Evolutionary conservation across 2,113 vertebrate species (phyloP).

Genomic region (Setophaga coronata): DNA sequence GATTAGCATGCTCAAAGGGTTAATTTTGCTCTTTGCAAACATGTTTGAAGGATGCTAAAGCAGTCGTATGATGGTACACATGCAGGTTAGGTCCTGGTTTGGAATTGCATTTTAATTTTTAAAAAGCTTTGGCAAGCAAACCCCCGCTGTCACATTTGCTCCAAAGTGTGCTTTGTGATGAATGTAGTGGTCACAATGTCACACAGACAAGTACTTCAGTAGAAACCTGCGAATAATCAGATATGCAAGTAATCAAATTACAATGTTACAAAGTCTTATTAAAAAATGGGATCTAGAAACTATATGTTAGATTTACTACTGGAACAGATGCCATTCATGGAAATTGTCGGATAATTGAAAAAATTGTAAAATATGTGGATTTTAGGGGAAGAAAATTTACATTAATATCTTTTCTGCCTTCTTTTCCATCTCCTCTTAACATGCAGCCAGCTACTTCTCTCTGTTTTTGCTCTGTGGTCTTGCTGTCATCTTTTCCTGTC

Average conservation of each 20-base stretch:
- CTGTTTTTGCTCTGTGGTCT: not conserved
- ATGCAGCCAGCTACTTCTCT: not conserved
- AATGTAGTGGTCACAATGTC: not conserved
- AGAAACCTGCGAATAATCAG: not conserved
- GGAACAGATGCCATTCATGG: not conserved
- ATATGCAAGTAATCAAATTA: not conserved
- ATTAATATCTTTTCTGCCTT: not conserved
- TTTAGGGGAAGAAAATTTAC: not conserved
- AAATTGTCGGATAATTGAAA: not conserved
- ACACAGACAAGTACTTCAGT: not conserved
- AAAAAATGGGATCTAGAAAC: not conserved
- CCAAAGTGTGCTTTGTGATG: not conserved
- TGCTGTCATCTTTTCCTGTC: not conserved
- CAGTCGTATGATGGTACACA: not conserved
- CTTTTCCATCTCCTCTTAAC: not conserved
- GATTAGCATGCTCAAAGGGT: not conserved
- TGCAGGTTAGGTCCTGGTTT: not conserved
- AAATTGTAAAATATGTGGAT: not conserved
- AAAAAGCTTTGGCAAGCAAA: not conserved
- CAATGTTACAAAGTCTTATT: not conserved
- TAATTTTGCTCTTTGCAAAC: not conserved
- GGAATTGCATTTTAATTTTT: not conserved
- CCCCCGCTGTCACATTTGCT: not conserved
- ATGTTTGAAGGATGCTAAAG: not conserved
- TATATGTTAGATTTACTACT: not conserved